Evolutionary conservation across 2,888 invertebrate species (phyloP), one percentile per base, ranked within the genome.

Genomic region (Eristalis tenax): DNA sequence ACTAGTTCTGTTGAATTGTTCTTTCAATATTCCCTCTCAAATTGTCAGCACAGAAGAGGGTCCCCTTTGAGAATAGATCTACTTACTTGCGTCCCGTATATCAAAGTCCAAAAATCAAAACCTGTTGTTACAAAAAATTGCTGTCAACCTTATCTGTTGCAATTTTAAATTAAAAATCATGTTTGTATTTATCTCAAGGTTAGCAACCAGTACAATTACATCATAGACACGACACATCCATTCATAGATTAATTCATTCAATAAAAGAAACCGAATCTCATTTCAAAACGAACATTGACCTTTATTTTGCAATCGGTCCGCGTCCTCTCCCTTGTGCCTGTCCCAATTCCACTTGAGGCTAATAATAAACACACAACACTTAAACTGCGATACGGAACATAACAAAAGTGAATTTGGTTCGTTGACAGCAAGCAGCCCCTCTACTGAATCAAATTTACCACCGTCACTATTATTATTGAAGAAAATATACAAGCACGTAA

Each of bases 401-500:
- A 4, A 59, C 15, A 40, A 2, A 71, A 71, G 61, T 40, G 18
- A 71, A 57, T 50, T 50, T 18, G 18, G 18, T 50, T 50, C 18
- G 18, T 50, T 50, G 50, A 50, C 32, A 32, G 32, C 10, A n/a
- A 1, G 10, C n/a, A 50, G n/a, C 18, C 1, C 18, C 50, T n/a
- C 8, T n/a, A 70, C 8, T 0, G 23, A 63, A 26, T 63, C 1
- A 77, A 69, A 56, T 40, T 28, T 11, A 38, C 38, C 4, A 23
- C 26, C 32, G 10, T 56, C 23, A 40, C 18, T 63, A 63, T 23
- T 57, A 65, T 71, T 63, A 69, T 61, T 57, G 18, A 56, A 73
- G 65, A 59, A 73, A 32, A 75, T 70, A 56, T 71, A 50, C 28
- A 74, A 68, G 26, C 23, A 32, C n/a, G 50, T 38, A 23, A 50